Evolutionary conservation across 1,140 invertebrate genomes (phyloP).

Genomic region (Akabosia matsudoensis): DNA sequence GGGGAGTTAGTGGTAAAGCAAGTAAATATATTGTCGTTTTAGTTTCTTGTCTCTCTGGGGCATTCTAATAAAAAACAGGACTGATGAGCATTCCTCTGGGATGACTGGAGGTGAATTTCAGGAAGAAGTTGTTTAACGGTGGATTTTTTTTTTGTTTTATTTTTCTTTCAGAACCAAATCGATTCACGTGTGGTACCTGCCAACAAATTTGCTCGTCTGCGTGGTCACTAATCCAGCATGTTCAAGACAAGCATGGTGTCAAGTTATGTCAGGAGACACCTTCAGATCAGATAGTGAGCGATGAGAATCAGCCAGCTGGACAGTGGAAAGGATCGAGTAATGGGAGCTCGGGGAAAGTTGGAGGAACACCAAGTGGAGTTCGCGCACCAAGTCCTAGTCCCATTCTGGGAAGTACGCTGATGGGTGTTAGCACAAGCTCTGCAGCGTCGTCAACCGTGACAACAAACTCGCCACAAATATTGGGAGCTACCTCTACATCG

Average conservation of each 20-base stretch:
- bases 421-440: neutral
- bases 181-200: conserved; percentile 91
- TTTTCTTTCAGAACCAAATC: conserved; percentile 80
- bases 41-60: neutral
- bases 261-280: conserved; percentile 80
- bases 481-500: too few species aligned
- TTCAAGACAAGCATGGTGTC: conserved; percentile 86
- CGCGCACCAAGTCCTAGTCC: neutral
- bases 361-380: neutral
- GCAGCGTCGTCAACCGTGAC: neutral
- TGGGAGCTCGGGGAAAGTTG: too few species aligned
- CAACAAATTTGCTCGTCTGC: conserved; percentile 83
- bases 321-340: too few species aligned
- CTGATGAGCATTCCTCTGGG: conserved; percentile 29
- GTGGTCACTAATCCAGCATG: conserved; percentile 91
- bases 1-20: too few species aligned
- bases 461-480: too few species aligned
- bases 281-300: too few species aligned
- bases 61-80: conserved; percentile 13
- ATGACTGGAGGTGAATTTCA: neutral
- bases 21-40: neutral
- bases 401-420: neutral
- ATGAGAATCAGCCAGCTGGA: too few species aligned
- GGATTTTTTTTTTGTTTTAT: neutral
- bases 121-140: neutral